Evolutionary conservation across 2,113 vertebrate genomes (phyloP).

Genomic region (Colaptes auratus): DNA sequence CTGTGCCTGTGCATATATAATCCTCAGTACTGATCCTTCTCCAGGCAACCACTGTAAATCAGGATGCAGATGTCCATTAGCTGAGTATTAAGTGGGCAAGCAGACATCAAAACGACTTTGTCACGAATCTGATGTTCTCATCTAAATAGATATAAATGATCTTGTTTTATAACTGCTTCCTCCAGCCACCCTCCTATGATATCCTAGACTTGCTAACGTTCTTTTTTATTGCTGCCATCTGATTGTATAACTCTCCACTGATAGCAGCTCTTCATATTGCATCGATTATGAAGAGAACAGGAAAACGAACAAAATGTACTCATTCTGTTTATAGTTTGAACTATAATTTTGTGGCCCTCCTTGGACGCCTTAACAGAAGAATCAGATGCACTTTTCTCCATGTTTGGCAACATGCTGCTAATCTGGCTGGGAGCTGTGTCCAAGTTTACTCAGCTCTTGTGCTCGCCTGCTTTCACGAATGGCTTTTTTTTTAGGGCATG

Average conservation of each 20-base stretch:
- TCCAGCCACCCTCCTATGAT: constrained; percentile 20
- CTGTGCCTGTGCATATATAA: background rate
- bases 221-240: constrained; percentile 71
- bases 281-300: constrained; percentile 60
- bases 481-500: background rate
- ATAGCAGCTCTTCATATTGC: constrained; percentile 68
- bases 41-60: constrained; percentile 10
- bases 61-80: constrained; percentile 37
- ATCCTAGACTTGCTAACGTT: constrained; percentile 49
- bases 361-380: constrained; percentile 61
- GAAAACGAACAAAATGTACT: constrained; percentile 73
- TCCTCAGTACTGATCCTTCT: background rate
- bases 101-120: background rate
- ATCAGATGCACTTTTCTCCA: constrained; percentile 60
- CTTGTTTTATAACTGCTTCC: constrained; percentile 52
- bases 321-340: constrained; percentile 66
- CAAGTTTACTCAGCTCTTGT: constrained; percentile 49
- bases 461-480: background rate
- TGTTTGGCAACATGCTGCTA: constrained; percentile 35
- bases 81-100: constrained; percentile 1
- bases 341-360: constrained; percentile 71
- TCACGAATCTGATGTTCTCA: constrained; percentile 27
- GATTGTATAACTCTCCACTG: constrained; percentile 64
- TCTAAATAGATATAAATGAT: background rate
- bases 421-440: constrained; percentile 54